Conservation (phyloP, 2,797 vertebrate genomes). For the Halcyon leucocephala region DNA sequence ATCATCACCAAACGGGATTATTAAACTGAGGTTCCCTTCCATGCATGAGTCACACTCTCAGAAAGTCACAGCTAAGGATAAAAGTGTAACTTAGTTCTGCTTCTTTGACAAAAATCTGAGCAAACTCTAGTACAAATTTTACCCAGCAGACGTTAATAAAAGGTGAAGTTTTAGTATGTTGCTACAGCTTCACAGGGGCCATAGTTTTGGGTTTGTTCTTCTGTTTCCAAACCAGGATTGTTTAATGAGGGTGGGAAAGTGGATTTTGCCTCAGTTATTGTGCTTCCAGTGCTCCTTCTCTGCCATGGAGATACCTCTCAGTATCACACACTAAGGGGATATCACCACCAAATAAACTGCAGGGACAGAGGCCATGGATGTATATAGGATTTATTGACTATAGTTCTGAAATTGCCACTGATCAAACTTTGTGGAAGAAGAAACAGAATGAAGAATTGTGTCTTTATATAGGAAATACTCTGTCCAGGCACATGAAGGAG, state of each 20-base stretch:
- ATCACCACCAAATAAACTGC: neutral
- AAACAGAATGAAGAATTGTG: fast-evolving
- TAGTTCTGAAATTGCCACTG: neutral
- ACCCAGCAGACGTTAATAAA: neutral
- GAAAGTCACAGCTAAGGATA: conserved; percentile 12
- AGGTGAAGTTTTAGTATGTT: neutral
- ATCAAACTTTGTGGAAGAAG: neutral
- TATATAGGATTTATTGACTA: neutral
- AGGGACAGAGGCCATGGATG: fast-evolving
- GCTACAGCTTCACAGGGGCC: neutral
- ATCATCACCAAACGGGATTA: neutral
- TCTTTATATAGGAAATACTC: neutral
- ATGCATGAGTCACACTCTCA: neutral
- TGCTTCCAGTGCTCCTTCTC: neutral
- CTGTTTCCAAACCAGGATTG: neutral
- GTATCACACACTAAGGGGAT: too few species aligned
- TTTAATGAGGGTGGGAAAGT: neutral
- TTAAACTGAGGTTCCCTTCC: neutral
- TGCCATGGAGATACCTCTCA: fast-evolving
- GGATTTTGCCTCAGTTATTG: neutral
- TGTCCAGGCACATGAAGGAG: neutral
- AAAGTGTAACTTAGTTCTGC: conserved; percentile 20
- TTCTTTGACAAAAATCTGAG: neutral
- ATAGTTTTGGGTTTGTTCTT: neutral
- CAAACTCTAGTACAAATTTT: neutral